Percentiles rank a stretch among this genome's conserved stretches.
These are phyloP conservation scores for Adelosebastes latens DNA, from an alignment of 2,797 vertebrate species.

Conservation along the genomic window DNA sequence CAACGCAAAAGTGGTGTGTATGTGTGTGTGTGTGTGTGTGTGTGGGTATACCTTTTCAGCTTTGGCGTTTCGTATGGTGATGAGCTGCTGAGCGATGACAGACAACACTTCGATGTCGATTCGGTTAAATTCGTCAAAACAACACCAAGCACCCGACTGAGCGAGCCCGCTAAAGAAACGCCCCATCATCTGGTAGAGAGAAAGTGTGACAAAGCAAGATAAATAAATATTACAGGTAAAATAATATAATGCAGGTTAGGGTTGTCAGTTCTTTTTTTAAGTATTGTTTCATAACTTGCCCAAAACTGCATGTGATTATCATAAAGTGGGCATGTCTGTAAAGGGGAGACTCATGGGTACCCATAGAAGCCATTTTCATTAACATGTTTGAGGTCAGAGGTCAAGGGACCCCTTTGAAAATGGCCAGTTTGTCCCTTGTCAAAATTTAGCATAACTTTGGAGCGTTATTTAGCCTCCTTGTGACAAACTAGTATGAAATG, in stretches of 20 bases:
- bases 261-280: neutral
- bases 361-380: no score
- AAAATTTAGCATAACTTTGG: no score
- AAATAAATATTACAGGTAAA: neutral
- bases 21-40: neutral
- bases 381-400: no score
- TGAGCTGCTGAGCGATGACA: slow-evolving; percentile 90
- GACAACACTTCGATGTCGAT: slow-evolving; percentile 91
- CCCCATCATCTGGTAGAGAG: slow-evolving; percentile 88
- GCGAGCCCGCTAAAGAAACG: slow-evolving; percentile 91
- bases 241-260: neutral
- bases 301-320: no score
- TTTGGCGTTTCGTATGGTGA: slow-evolving; percentile 90
- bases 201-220: neutral
- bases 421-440: no score
- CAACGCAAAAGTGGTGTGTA: neutral
- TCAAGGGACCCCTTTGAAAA: no score
- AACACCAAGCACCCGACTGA: slow-evolving; percentile 92
- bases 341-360: no score
- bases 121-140: slow-evolving; percentile 91
- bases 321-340: no score
- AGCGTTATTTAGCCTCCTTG: no score
- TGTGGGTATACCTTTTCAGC: slow-evolving; percentile 82
- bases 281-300: no score
- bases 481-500: no score